A percentile compares a stretch with the other conserved stretches of the same genome.
Evolutionary conservation across 2,888 invertebrate genomes (phyloP).

Genomic region (Zygogramma bicolorata): DNA sequence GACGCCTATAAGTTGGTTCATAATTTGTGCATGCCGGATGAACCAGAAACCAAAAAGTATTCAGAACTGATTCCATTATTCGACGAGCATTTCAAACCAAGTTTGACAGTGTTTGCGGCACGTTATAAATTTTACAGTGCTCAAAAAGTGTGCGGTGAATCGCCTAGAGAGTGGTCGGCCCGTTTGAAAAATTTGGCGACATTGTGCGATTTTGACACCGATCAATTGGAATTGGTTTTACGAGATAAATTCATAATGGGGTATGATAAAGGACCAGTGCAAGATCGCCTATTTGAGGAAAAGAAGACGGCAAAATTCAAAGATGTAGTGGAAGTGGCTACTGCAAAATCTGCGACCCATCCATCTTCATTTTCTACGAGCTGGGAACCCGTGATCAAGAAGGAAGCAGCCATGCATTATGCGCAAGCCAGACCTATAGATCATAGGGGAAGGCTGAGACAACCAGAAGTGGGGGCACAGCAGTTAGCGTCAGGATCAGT

Average conservation of each 20-base stretch:
- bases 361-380: not conserved
- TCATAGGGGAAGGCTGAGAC: not conserved
- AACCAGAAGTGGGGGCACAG: not conserved
- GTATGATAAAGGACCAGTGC: slow-evolving; percentile 13
- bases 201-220: not conserved
- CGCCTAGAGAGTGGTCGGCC: slow-evolving; percentile 16
- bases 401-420: not conserved
- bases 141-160: slow-evolving; percentile 15
- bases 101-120: slow-evolving; percentile 13
- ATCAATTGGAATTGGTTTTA: not conserved
- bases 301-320: slow-evolving; percentile 9
- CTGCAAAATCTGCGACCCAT: not conserved
- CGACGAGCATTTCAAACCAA: slow-evolving; percentile 7
- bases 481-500: not conserved
- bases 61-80: not conserved
- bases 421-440: too few species aligned
- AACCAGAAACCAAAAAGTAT: slow-evolving; percentile 10
- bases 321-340: slow-evolving; percentile 3
- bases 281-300: slow-evolving; percentile 26
- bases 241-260: slow-evolving; percentile 28
- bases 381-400: not conserved
- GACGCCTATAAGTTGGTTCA: not conserved
- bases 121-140: slow-evolving; percentile 25
- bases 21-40: slow-evolving; percentile 1
- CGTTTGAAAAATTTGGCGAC: not conserved